Percentiles rank a stretch among this genome's conserved stretches.
Evolutionary conservation across 2,113 vertebrate species (phyloP).

Genomic region (Vimba vimba): DNA sequence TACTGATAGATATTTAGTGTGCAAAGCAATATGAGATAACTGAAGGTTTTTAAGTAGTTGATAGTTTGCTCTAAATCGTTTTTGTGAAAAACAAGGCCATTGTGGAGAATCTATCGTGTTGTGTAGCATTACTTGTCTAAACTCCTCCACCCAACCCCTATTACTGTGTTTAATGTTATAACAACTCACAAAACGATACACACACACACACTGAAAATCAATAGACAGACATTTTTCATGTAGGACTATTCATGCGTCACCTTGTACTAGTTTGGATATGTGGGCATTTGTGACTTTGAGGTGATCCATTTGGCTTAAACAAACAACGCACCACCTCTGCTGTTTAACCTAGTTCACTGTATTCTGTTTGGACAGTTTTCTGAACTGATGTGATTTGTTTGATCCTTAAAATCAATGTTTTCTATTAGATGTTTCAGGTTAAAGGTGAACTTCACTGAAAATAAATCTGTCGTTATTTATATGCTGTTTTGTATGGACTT

Average conservation of each 20-base stretch:
- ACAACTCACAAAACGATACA: neutral
- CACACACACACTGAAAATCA: neutral
- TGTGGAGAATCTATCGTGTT: neutral
- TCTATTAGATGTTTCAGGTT: no score
- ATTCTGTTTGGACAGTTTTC: neutral
- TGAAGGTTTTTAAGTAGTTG: neutral
- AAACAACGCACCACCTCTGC: neutral
- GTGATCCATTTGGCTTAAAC: neutral
- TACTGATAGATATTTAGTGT: constrained; percentile 20
- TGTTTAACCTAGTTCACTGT: neutral
- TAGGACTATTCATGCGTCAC: neutral
- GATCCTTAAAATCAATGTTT: neutral
- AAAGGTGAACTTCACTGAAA: no score
- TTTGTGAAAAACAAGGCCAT: neutral
- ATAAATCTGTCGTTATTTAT: no score
- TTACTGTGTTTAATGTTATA: neutral
- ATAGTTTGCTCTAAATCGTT: neutral
- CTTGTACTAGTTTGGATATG: neutral
- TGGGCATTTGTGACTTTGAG: neutral
- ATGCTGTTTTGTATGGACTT: neutral
- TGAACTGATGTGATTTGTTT: neutral
- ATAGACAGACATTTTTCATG: neutral
- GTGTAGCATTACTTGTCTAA: neutral
- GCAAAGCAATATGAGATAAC: constrained; percentile 18
- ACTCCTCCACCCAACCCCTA: constrained; percentile 21